Percentiles rank a stretch among this genome's conserved stretches.
These are phyloP conservation scores for Zonotrichia leucophrys DNA, from an alignment of 2,113 vertebrate genomes.

Conservation along the genomic window DNA sequence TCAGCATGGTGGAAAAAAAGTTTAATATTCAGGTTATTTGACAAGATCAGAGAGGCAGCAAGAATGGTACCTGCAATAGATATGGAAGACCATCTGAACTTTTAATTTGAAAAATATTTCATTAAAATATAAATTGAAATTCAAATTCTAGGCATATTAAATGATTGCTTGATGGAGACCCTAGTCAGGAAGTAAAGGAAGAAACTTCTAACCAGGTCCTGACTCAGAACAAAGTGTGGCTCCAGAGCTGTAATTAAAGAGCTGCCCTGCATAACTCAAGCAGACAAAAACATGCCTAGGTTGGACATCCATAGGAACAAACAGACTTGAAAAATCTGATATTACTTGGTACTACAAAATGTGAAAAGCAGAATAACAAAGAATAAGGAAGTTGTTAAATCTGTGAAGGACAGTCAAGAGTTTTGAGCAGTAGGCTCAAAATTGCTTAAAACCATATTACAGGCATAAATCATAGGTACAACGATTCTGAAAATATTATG, in stretches of 20 bases:
- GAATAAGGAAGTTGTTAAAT: background rate
- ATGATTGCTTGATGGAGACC: background rate
- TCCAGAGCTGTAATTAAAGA: background rate
- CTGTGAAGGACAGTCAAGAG: background rate
- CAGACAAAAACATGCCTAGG: background rate
- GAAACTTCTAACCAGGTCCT: background rate
- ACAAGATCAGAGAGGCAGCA: background rate
- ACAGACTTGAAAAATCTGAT: background rate
- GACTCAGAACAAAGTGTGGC: rapidly evolving
- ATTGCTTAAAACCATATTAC: background rate
- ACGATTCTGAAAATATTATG: background rate
- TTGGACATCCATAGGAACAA: background rate
- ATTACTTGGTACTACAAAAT: background rate
- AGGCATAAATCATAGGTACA: background rate
- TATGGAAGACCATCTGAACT: background rate
- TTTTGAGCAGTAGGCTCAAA: background rate
- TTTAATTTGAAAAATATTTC: background rate
- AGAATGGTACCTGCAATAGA: background rate
- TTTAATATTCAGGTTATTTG: background rate
- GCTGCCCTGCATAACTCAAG: background rate
- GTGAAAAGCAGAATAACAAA: background rate
- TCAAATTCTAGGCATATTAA: background rate
- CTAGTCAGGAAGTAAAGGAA: background rate
- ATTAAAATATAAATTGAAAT: background rate
- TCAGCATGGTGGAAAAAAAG: background rate